Percentiles rank a stretch among this genome's conserved stretches.
Evolutionary conservation across 1,140 invertebrate genomes (phyloP).

Genomic region (Littorina saxatilis): DNA sequence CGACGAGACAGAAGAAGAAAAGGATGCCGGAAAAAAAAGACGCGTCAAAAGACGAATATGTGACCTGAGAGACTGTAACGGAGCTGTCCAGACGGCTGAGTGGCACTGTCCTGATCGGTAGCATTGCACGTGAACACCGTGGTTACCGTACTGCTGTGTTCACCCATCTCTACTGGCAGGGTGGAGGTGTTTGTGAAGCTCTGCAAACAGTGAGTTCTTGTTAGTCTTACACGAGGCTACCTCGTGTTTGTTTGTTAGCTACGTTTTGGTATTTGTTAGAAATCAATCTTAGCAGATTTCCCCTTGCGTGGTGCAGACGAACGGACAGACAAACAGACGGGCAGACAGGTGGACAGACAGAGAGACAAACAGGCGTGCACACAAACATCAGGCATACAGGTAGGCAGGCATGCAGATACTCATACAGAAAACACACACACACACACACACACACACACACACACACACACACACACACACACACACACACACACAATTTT

Average conservation of each 20-base stretch:
- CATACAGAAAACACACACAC: too few species aligned
- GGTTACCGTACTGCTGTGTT: not conserved
- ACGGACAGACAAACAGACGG: not conserved
- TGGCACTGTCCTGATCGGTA: not conserved
- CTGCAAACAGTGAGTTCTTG: too few species aligned
- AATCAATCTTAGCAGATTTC: too few species aligned
- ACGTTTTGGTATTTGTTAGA: too few species aligned
- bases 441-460: conserved; percentile 16
- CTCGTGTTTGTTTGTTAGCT: too few species aligned
- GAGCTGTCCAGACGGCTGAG: conserved; percentile 1
- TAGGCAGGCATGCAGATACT: not conserved
- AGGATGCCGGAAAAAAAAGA: too few species aligned
- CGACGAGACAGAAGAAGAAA: too few species aligned
- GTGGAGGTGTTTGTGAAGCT: not conserved
- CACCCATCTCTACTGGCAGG: not conserved
- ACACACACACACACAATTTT: too few species aligned
- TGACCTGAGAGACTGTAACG: not conserved
- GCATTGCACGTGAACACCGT: conserved; percentile 9
- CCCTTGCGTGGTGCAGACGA: not conserved
- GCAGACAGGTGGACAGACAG: not conserved
- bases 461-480: not conserved
- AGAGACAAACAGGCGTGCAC: too few species aligned
- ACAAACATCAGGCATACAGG: too few species aligned
- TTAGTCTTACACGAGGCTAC: too few species aligned
- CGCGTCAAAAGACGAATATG: too few species aligned